phyloP scores from a whole-genome alignment of 2,888 invertebrate genomes.

The Atrina japonica region DNA sequence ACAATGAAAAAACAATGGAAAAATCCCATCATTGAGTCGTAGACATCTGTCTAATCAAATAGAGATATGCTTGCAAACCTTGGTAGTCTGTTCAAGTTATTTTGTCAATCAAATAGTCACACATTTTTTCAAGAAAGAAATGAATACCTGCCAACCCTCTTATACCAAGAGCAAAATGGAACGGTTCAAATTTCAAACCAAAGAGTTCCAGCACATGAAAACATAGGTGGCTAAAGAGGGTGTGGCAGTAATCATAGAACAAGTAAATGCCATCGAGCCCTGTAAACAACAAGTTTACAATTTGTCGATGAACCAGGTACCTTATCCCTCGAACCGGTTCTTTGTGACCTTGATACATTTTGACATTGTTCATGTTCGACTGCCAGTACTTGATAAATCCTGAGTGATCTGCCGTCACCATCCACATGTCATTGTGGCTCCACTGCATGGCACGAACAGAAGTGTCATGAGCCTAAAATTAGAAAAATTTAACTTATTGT shows the following conservation, averaged over 20 bases:
- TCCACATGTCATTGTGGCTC: constrained; percentile 99
- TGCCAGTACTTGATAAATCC: constrained; percentile 99
- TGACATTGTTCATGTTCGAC: constrained; percentile 99
- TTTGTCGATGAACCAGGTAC: constrained; percentile 82
- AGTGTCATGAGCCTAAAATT: constrained; percentile 95
- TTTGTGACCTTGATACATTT: constrained; percentile 99
- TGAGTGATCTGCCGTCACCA: constrained; percentile 99
- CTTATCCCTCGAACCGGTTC: constrained; percentile 99
- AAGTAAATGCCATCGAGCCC: constrained; percentile 30
- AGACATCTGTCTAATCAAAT: constrained; percentile 35
- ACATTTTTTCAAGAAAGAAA: background rate
- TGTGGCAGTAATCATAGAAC: constrained; percentile 16
- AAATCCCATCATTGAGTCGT: background rate
- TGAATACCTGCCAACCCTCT: background rate
- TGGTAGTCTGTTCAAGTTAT: background rate
- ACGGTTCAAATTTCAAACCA: background rate
- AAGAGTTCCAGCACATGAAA: background rate
- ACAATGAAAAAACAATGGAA: too few species aligned
- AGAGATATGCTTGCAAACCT: constrained; percentile 23
- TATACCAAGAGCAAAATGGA: background rate
- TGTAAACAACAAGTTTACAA: constrained; percentile 8
- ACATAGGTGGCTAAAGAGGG: background rate
- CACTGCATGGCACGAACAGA: constrained; percentile 99
- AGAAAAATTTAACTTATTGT: too few species aligned
- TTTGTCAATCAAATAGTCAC: constrained; percentile 1